Conservation (phyloP, 1,140 invertebrate genomes). For the Scaptomyza montana region DNA sequence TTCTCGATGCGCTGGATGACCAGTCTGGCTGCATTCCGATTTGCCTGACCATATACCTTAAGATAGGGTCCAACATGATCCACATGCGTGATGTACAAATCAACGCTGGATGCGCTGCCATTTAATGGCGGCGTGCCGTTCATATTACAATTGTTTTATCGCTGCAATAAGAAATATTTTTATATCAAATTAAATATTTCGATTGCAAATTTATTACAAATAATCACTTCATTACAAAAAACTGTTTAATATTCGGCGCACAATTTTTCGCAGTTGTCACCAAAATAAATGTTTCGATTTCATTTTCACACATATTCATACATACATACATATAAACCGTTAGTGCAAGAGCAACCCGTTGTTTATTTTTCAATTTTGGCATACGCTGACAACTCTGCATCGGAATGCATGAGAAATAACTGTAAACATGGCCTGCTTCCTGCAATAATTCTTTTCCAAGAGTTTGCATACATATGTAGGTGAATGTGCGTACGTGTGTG, state of each 20-base stretch:
- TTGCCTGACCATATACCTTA: constrained; percentile 88
- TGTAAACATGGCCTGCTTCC: constrained; percentile 41
- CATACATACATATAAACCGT: constrained; percentile 10
- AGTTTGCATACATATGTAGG: background rate
- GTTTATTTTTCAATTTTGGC: constrained; percentile 2
- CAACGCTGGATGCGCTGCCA: constrained; percentile 37
- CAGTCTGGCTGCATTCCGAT: constrained; percentile 63
- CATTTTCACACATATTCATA: constrained; percentile 6
- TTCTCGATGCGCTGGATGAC: constrained; percentile 69
- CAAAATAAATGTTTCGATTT: constrained; percentile 23
- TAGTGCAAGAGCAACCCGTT: constrained; percentile 1
- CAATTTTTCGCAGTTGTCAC: background rate
- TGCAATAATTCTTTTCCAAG: constrained; percentile 11
- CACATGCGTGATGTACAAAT: constrained; percentile 86
- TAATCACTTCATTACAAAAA: background rate
- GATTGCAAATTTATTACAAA: background rate
- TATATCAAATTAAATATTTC: background rate
- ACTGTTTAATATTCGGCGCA: constrained; percentile 14
- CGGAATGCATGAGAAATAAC: constrained; percentile 41
- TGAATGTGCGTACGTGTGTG: constrained; percentile 7
- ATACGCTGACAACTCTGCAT: constrained; percentile 26
- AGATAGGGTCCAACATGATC: constrained; percentile 87
- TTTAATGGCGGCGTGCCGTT: constrained; percentile 50
- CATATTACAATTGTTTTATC: constrained; percentile 52
- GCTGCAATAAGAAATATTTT: constrained; percentile 40